Base-by-base conservation (phyloP, 2,888 invertebrate genomes). In the Eupelmus urozonus region DNA sequence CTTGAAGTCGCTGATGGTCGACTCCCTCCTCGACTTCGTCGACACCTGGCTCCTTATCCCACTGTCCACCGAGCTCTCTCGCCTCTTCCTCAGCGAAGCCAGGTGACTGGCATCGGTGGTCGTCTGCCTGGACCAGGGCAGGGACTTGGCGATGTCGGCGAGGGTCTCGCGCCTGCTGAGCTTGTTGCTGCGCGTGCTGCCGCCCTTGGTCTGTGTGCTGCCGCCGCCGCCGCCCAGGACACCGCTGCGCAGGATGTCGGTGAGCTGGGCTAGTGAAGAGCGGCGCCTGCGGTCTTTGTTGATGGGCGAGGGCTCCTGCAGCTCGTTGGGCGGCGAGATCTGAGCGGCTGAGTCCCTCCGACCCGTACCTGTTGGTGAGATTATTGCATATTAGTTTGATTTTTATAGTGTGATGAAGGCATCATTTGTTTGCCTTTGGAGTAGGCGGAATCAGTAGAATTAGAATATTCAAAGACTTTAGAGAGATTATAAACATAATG, bases 331-430 rank as follows among this genome's bases (percentile, higher is more conserved):
- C 69, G 97, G 96, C 29, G 96, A 96, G 94, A 97, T 97, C 90
- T 97, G 97, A 0, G 97, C 96, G n/a, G 96, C 95, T 0, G 97
- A 97, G 90, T 97, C 97, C 81, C 97, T 92, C 78, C 97, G 93
- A 81, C 94, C 96, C 82, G 91, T 88, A 65, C 89, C 89, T 90
- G 53, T 0, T 1, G 3, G 9, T 34, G 34, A 34, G 5, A 34
- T 9, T 5, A 34, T 34, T 34, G 16, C 16, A 13, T 45, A 45
- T 13, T 34, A 45, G 34, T 45, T 45, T 45, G 2, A 45, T 7
- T 45, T 45, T 45, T 13, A n/a, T n/a, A n/a, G n/a, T n/a, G n/a
- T n/a, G n/a, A n/a, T n/a, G n/a, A n/a, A n/a, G n/a, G n/a, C n/a
- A n/a, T n/a, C n/a, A n/a, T n/a, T n/a, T n/a, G n/a, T n/a, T n/a